phyloP scores from a whole-genome alignment of 2,797 vertebrate genomes.

The Periparus ater region DNA sequence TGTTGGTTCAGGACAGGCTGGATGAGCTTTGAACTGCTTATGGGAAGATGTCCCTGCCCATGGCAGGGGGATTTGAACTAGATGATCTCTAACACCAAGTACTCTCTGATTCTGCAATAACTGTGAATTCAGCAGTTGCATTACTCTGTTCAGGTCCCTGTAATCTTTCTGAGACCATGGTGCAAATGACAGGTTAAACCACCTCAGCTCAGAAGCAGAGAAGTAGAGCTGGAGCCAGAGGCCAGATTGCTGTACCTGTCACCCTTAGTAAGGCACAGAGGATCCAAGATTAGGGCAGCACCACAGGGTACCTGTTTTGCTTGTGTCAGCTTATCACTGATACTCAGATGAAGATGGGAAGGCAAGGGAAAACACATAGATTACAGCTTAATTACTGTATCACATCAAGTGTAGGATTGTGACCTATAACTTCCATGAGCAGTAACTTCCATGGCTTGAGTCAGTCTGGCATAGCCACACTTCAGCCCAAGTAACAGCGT shows the following conservation, averaged over 20 bases:
- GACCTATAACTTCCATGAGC: neutral
- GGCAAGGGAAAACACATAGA: neutral
- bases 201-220: neutral
- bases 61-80: neutral
- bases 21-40: neutral
- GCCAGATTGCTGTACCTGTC: neutral
- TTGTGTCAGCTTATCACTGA: neutral
- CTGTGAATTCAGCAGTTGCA: neutral
- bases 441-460: neutral
- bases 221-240: neutral
- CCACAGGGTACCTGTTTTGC: neutral
- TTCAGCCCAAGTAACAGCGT: neutral
- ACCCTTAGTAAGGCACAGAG: neutral
- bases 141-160: neutral
- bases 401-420: neutral
- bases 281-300: neutral
- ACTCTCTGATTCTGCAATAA: neutral
- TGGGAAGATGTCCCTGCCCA: neutral
- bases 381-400: neutral
- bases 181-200: rapidly evolving
- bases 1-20: neutral
- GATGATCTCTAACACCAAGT: neutral
- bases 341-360: neutral
- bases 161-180: neutral
- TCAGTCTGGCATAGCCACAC: neutral